Conservation (phyloP, 2,888 invertebrate species). For the Ophonus ardosiacus region DNA sequence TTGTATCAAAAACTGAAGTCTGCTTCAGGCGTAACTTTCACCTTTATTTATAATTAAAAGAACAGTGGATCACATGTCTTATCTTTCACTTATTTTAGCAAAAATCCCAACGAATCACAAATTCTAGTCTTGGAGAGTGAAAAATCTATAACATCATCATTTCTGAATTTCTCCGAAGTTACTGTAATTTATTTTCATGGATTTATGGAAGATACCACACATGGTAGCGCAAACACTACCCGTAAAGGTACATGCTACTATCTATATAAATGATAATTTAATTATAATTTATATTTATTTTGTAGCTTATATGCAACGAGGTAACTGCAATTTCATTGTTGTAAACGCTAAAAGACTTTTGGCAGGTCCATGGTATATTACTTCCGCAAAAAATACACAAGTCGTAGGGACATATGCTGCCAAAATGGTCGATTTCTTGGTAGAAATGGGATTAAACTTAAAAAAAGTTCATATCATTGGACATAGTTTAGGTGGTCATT, state of each 20-base stretch:
- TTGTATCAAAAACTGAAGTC: too few species aligned
- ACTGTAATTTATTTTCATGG: slow-evolving; percentile 80
- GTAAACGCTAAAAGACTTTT: slow-evolving; percentile 77
- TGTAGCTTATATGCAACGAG: slow-evolving; percentile 76
- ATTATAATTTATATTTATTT: background rate
- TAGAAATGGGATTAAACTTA: slow-evolving; percentile 77
- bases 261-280: background rate
- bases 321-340: slow-evolving; percentile 78
- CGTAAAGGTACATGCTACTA: slow-evolving; percentile 74
- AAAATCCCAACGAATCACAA: slow-evolving; percentile 75
- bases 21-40: too few species aligned
- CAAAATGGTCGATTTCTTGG: slow-evolving; percentile 77
- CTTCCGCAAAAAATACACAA: slow-evolving; percentile 76
- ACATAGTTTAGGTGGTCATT: slow-evolving; percentile 81
- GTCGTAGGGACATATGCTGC: slow-evolving; percentile 78
- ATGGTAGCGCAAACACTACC: slow-evolving; percentile 76
- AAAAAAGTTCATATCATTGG: slow-evolving; percentile 80
- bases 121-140: slow-evolving; percentile 75
- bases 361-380: slow-evolving; percentile 79
- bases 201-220: slow-evolving; percentile 78
- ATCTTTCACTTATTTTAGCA: background rate
- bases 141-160: slow-evolving; percentile 76
- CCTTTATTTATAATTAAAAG: too few species aligned
- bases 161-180: slow-evolving; percentile 76
- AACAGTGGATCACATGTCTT: too few species aligned